Conservation (phyloP, 2,888 invertebrate species). For the Congeria kusceri region DNA sequence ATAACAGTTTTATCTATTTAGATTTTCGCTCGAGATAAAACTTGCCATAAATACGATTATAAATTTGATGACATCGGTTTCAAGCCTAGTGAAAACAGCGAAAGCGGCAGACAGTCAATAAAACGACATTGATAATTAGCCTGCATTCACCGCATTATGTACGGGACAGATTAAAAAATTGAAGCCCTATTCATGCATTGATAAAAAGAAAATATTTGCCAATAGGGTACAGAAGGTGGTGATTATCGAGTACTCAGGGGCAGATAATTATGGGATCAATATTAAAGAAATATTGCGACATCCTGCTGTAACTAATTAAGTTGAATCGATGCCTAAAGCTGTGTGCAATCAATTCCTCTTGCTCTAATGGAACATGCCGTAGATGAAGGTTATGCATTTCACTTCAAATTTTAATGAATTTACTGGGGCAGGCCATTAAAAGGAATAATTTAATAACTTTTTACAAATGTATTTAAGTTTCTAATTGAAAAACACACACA, state of each 20-base stretch:
- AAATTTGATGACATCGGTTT: constrained; percentile 44
- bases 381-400: no score
- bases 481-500: no score
- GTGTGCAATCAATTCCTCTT: no score
- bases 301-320: constrained; percentile 44
- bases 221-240: constrained; percentile 43
- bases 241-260: constrained; percentile 47
- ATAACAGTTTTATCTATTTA: constrained; percentile 44
- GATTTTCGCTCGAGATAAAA: constrained; percentile 45
- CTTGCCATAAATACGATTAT: constrained; percentile 43
- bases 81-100: constrained; percentile 35
- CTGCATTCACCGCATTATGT: constrained; percentile 42
- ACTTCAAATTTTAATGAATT: no score
- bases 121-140: constrained; percentile 43
- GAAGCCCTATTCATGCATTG: constrained; percentile 27
- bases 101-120: constrained; percentile 41
- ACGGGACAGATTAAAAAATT: constrained; percentile 49
- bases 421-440: no score
- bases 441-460: no score
- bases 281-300: constrained; percentile 40
- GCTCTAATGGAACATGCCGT: no score
- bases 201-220: constrained; percentile 59
- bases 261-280: constrained; percentile 52
- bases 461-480: no score
- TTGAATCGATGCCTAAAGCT: constrained; percentile 33